These are phyloP conservation scores for Panurus biarmicus DNA, from an alignment of 2,113 vertebrate genomes.

Conservation along the genomic window DNA sequence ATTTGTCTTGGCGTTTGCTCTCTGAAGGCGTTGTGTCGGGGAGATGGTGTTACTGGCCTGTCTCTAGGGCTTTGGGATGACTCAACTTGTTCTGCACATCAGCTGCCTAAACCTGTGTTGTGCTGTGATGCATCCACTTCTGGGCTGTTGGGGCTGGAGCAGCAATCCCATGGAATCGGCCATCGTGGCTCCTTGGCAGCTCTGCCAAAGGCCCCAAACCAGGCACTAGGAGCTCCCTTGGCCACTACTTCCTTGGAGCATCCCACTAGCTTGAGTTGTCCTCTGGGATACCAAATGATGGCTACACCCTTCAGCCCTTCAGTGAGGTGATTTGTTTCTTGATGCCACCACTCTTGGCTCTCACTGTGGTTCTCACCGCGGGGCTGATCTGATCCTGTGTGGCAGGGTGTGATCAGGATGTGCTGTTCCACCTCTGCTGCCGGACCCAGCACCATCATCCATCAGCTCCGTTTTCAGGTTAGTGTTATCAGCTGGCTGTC, in stretches of 20 bases:
- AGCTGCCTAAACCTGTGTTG: background rate
- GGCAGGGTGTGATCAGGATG: background rate
- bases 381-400: background rate
- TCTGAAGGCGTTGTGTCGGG: rapidly evolving
- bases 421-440: background rate
- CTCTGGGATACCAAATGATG: background rate
- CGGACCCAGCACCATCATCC: background rate
- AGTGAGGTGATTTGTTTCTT: background rate
- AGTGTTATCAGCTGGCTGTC: background rate
- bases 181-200: rapidly evolving
- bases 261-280: background rate
- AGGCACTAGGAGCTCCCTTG: background rate
- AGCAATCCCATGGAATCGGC: rapidly evolving
- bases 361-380: rapidly evolving
- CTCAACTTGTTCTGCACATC: background rate
- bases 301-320: background rate
- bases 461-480: background rate
- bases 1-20: background rate
- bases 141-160: rapidly evolving
- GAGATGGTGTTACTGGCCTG: background rate
- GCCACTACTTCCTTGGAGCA: background rate
- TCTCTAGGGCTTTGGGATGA: background rate
- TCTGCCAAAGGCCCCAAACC: background rate
- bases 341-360: rapidly evolving
- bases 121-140: rapidly evolving